Evolutionary conservation across 2,113 vertebrate genomes (phyloP), one percentile per base, ranked within the genome.

Genomic region (Colius striatus): DNA sequence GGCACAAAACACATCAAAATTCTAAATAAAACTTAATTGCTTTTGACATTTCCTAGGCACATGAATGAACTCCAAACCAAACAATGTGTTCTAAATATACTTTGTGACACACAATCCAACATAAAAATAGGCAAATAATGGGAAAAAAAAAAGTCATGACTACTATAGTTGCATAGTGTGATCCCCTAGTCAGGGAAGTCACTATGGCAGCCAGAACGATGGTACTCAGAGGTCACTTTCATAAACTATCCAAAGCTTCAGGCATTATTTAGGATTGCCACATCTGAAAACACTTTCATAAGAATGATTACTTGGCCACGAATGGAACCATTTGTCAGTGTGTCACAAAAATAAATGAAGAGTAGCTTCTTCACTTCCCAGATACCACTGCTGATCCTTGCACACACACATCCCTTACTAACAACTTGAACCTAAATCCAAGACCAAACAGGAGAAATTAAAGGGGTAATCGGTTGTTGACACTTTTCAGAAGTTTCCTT

Each of bases 11-110:
- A 81, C 0, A 5, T 67, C 76, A 93, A 86, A 90, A 87, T 32
- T 38, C 51, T 86, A 89, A 92, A 81, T 50, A 84, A 89, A 93
- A 68, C 57, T 29, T 84, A 87, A 74, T 32, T 81, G 45, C n/a
- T 84, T 91, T 89, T 68, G 91, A 62, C 27, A 65, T 60, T 70
- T 94, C 63, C 41, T 68, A 68, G 21, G 29, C 41, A 95, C 81
- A 91, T 25, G 29, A 82, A 41, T 19, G 16, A 90, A 91, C 36
- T 78, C n/a, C 84, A 67, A 22, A 2, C 13, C 10, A 54, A 89
- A 84, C 16, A 67, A 43, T 20, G 71, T 16, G 9, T 65, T 89
- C 48, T 89, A 81, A 89, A 84, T 30, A 53, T 13, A 78, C 13
- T 74, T 68, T 74, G 34, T 30, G 51, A 67, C 61, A 72, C 16